phyloP scores from a whole-genome alignment of 2,113 vertebrate species.

The Forbesichthys agassizii region DNA sequence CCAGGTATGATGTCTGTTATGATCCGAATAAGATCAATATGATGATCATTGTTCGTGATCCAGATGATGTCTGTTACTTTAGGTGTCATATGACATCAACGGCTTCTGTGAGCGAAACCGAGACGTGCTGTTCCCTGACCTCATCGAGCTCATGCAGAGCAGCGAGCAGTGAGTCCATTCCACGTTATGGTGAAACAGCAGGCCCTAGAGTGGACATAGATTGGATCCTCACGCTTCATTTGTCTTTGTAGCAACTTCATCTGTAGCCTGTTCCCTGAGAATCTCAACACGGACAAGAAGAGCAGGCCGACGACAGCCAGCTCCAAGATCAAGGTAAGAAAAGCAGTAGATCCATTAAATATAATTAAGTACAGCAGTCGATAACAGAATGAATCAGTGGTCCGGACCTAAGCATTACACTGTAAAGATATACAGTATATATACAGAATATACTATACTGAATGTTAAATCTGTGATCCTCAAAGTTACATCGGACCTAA shows the following conservation, averaged over 20 bases:
- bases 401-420: too few relatives aligned
- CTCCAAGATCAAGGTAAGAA: constrained; percentile 92
- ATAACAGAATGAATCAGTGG: not conserved
- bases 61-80: not conserved
- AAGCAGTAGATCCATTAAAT: not conserved
- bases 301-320: constrained; percentile 86
- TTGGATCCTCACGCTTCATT: not conserved
- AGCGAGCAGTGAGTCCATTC: constrained; percentile 85
- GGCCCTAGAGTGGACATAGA: not conserved
- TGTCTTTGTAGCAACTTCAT: constrained; percentile 81
- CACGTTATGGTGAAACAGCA: not conserved
- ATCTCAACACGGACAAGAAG: constrained; percentile 92
- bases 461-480: too few relatives aligned
- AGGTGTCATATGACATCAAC: constrained; percentile 90
- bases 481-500: too few relatives aligned
- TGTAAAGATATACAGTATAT: too few relatives aligned
- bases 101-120: constrained; percentile 96
- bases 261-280: constrained; percentile 90
- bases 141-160: constrained; percentile 98
- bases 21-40: too few relatives aligned
- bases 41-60: not conserved
- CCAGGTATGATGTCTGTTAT: too few relatives aligned
- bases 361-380: not conserved
- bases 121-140: constrained; percentile 91
- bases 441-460: too few relatives aligned